Conservation (phyloP, 2,113 vertebrate species). For the Peromyscus leucopus region DNA sequence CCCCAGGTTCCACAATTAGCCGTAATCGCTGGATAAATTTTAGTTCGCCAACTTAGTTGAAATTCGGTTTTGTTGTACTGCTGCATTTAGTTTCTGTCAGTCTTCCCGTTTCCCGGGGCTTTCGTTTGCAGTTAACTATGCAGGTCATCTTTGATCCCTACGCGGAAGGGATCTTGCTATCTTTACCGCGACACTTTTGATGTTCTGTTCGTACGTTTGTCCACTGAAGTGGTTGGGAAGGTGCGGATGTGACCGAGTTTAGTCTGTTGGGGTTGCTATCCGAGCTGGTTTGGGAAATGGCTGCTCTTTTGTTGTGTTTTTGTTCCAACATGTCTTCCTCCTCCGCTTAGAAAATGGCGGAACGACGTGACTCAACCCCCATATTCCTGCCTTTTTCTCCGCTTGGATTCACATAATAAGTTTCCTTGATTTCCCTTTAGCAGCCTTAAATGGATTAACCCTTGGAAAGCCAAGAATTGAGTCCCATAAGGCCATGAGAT, state of each 20-base stretch:
- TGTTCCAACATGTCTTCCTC: conserved; percentile 98
- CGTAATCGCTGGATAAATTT: neutral
- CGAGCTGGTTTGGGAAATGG: conserved; percentile 93
- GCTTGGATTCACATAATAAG: conserved; percentile 79
- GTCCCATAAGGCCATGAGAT: conserved; percentile 64
- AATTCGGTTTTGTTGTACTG: neutral
- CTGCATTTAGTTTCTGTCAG: neutral
- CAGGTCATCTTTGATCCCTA: conserved; percentile 7
- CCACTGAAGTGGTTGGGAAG: neutral
- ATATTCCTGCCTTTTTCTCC: conserved; percentile 83
- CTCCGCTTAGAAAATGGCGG: conserved; percentile 98
- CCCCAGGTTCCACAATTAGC: neutral
- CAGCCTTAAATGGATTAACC: conserved; percentile 76
- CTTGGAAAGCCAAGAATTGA: conserved; percentile 68
- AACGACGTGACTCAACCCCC: conserved; percentile 89
- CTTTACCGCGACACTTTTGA: neutral
- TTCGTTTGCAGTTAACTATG: conserved; percentile 14
- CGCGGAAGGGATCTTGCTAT: neutral
- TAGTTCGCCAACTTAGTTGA: neutral
- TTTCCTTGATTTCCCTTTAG: conserved; percentile 71
- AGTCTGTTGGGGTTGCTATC: conserved; percentile 55
- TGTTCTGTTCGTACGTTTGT: neutral
- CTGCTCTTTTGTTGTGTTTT: conserved; percentile 99
- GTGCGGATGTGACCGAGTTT: conserved; percentile 26
- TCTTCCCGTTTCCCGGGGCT: neutral